Evolutionary conservation across 2,113 vertebrate species (phyloP).

Genomic region (Odontophorus gujanensis): DNA sequence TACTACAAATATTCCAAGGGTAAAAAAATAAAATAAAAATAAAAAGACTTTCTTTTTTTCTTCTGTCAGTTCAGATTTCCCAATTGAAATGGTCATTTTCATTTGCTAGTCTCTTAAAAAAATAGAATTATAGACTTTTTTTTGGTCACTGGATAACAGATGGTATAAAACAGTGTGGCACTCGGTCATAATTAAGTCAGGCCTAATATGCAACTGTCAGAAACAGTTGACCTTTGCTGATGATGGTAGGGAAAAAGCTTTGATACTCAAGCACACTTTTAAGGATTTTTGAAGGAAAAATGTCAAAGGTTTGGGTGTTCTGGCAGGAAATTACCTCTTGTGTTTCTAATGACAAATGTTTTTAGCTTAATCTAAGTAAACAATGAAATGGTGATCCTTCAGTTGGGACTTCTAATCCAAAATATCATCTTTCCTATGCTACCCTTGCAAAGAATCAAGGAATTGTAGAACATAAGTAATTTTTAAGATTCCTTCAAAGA

Average conservation of each 20-base stretch:
- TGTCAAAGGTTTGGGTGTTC: constrained; percentile 82
- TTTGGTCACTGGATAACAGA: constrained; percentile 73
- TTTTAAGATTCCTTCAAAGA: not conserved
- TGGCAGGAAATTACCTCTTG: constrained; percentile 78
- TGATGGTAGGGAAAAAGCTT: constrained; percentile 76
- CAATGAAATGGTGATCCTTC: constrained; percentile 83
- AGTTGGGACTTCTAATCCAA: constrained; percentile 72
- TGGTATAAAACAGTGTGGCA: constrained; percentile 64
- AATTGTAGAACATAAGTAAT: not conserved
- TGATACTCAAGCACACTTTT: constrained; percentile 74
- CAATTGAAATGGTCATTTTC: constrained; percentile 77
- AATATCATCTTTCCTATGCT: constrained; percentile 68
- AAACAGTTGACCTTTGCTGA: constrained; percentile 76
- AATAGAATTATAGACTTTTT: constrained; percentile 50
- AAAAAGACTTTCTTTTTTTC: constrained; percentile 20
- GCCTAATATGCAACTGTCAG: constrained; percentile 82
- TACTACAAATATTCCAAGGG: constrained; percentile 88
- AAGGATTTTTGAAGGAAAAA: constrained; percentile 81
- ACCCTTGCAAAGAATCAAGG: not conserved
- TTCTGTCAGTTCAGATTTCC: constrained; percentile 67
- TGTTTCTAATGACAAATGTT: constrained; percentile 74
- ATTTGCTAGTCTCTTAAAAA: constrained; percentile 69
- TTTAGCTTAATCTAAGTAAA: constrained; percentile 84
- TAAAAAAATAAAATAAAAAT: constrained; percentile 71
- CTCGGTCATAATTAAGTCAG: constrained; percentile 67